Percentiles rank a stretch among this genome's conserved stretches.
These are phyloP conservation scores for Salvelinus alpinus DNA, from an alignment of 2,113 vertebrate species.

Conservation along the genomic window DNA sequence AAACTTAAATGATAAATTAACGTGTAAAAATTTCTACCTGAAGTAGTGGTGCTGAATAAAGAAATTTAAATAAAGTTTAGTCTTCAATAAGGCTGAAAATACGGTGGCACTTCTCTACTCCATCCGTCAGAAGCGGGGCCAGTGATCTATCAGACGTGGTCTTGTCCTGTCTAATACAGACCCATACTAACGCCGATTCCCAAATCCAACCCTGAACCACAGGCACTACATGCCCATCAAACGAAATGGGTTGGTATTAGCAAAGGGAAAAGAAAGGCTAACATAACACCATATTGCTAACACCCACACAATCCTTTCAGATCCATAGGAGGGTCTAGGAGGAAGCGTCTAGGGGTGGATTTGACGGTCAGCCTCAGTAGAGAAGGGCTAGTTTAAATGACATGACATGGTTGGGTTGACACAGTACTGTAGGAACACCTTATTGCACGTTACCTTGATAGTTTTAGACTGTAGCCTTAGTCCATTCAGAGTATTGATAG, in stretches of 20 bases:
- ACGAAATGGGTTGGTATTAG: too few relatives aligned
- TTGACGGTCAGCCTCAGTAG: conserved; percentile 31
- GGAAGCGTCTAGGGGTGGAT: conserved; percentile 38
- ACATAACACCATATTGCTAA: too few relatives aligned
- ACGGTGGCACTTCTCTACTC: not conserved
- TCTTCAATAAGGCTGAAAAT: not conserved
- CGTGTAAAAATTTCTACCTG: not conserved
- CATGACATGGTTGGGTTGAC: conserved; percentile 73
- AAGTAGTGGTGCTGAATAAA: conserved; percentile 8
- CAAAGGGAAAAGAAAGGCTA: too few relatives aligned
- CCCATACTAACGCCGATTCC: conserved; percentile 42
- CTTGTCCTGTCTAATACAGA: conserved; percentile 44
- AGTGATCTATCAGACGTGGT: conserved; percentile 55
- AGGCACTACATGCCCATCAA: too few relatives aligned
- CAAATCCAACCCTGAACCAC: too few relatives aligned
- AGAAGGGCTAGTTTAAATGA: conserved; percentile 63
- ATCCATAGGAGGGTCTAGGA: conserved; percentile 29
- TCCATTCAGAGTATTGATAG: conserved; percentile 98
- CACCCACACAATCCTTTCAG: too few relatives aligned
- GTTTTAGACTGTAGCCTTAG: conserved; percentile 99
- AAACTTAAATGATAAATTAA: not conserved
- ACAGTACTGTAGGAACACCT: conserved; percentile 76
- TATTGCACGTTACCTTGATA: conserved; percentile 93
- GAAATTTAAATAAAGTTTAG: conserved; percentile 45
- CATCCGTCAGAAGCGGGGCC: conserved; percentile 27